Conservation (phyloP, 2,113 vertebrate genomes). For the Peucedramus taeniatus region DNA sequence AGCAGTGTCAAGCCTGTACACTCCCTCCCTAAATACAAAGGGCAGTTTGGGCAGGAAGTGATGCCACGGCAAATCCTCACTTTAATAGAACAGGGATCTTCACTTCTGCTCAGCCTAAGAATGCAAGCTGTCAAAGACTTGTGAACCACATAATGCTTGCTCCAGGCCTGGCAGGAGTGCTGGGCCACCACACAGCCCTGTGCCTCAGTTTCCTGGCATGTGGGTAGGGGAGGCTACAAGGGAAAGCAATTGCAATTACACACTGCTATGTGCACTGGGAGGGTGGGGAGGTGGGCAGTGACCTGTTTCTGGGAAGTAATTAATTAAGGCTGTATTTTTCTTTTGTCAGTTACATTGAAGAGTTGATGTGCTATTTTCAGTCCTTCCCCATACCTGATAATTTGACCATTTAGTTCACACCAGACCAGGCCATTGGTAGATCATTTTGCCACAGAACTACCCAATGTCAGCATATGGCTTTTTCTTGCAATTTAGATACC, state of each 20-base stretch:
- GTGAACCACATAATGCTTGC: neutral
- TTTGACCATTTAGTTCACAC: neutral
- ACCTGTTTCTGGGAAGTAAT: neutral
- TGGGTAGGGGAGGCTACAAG: neutral
- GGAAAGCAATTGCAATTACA: neutral
- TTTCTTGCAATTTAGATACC: neutral
- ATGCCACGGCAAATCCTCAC: neutral
- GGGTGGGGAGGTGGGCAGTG: neutral
- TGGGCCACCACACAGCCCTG: neutral
- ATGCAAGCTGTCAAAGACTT: neutral
- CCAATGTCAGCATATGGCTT: neutral
- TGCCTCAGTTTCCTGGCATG: neutral
- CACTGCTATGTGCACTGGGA: neutral
- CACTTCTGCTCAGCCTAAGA: neutral
- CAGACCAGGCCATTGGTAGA: neutral
- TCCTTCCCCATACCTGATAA: neutral
- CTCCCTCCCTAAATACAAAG: neutral
- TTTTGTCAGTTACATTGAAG: neutral
- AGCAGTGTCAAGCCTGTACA: neutral
- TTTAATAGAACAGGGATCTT: neutral
- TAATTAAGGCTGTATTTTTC: neutral
- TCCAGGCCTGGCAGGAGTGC: neutral
- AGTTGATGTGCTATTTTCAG: neutral
- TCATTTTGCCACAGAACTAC: neutral
- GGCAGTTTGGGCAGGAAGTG: neutral